phyloP scores from a whole-genome alignment of 2,113 vertebrate species.

The Hemichromis elongatus region DNA sequence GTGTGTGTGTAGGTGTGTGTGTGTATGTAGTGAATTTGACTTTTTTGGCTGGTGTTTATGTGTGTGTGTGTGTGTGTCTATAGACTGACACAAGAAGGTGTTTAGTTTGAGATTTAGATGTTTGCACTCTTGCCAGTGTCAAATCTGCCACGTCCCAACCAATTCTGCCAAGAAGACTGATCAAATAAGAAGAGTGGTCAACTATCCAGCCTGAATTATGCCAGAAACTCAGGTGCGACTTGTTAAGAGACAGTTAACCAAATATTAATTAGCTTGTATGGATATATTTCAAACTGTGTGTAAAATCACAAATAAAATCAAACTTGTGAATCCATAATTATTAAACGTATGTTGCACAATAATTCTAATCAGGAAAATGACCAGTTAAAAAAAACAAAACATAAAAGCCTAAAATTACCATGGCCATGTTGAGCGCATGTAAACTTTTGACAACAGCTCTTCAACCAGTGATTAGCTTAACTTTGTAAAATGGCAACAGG shows the following conservation, averaged over 20 bases:
- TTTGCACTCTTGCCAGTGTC: background rate
- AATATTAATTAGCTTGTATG: background rate
- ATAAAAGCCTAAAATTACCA: background rate
- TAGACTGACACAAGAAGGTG: background rate
- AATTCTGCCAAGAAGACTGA: background rate
- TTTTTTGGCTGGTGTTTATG: background rate
- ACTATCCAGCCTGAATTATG: background rate
- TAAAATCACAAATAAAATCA: background rate
- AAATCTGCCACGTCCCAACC: background rate
- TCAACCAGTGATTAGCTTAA: background rate
- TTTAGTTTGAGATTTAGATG: background rate
- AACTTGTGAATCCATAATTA: background rate
- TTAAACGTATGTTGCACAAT: background rate
- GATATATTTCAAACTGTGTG: background rate
- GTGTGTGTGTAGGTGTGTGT: background rate
- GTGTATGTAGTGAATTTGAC: background rate
- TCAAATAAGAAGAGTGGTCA: background rate
- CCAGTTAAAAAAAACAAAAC: background rate
- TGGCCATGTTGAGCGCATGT: background rate
- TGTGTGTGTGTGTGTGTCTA: background rate
- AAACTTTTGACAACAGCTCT: background rate
- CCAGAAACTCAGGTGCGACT: background rate
- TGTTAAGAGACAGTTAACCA: background rate
- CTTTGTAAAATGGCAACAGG: background rate
- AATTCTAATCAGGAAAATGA: background rate